Evolutionary conservation across 2,113 vertebrate species (phyloP).

Genomic region (Lethenteron reissneri): DNA sequence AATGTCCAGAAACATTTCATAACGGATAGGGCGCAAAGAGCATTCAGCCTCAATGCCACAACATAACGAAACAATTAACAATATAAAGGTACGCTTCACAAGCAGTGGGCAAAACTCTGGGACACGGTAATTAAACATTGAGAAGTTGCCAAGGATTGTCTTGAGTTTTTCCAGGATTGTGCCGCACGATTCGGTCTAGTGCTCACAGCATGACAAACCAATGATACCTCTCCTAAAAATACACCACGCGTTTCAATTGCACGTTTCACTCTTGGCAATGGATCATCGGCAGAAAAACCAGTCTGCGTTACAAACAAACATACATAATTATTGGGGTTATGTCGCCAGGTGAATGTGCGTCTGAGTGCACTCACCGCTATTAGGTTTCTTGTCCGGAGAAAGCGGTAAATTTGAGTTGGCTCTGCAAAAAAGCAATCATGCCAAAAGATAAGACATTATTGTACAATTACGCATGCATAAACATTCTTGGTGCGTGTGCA

Average conservation of each 20-base stretch:
- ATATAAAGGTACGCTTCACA: too few species aligned
- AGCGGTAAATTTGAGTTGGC: slow-evolving; percentile 97
- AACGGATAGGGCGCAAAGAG: too few species aligned
- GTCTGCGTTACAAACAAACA: not conserved
- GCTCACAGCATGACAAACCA: too few species aligned
- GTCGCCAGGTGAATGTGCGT: not conserved
- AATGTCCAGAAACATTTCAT: too few species aligned
- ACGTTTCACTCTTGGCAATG: not conserved
- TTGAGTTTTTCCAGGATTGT: too few species aligned
- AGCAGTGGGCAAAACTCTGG: too few species aligned
- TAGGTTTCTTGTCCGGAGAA: slow-evolving; percentile 86
- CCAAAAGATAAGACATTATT: slow-evolving; percentile 13
- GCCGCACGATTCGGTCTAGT: too few species aligned
- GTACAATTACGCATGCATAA: slow-evolving; percentile 7
- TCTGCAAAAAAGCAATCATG: slow-evolving; percentile 26
- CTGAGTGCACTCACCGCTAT: slow-evolving; percentile 56
- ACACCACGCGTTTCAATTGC: not conserved
- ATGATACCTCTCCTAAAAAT: too few species aligned
- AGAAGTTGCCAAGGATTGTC: too few species aligned
- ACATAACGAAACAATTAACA: too few species aligned
- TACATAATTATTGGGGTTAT: not conserved
- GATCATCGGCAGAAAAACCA: not conserved
- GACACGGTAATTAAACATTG: too few species aligned
- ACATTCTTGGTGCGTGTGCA: not conserved
- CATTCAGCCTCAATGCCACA: too few species aligned